A percentile compares a stretch with the other conserved stretches of the same genome.
Evolutionary conservation across 1,140 invertebrate species (phyloP).

Genomic region (Ceratitis capitata): DNA sequence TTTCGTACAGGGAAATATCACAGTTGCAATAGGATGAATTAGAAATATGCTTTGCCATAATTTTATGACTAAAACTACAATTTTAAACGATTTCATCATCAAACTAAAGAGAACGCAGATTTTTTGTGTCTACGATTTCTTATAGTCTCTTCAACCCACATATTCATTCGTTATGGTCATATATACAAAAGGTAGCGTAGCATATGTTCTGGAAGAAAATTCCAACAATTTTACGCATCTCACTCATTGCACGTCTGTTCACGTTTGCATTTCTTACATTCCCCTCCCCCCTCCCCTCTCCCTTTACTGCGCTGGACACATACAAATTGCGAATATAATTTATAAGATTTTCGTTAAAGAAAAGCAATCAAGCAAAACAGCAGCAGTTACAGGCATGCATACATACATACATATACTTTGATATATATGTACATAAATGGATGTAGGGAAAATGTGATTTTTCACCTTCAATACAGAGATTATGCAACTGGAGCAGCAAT

Average conservation of each 20-base stretch:
- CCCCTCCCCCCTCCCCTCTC: neutral
- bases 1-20: too few species aligned
- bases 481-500: conserved; percentile 17
- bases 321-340: conserved; percentile 15
- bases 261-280: conserved; percentile 1
- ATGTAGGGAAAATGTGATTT: neutral
- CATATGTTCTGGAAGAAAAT: too few species aligned
- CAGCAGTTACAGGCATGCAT: neutral
- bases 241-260: neutral
- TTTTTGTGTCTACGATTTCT: neutral
- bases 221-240: conserved; percentile 4
- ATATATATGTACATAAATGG: too few species aligned
- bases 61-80: too few species aligned
- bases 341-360: conserved; percentile 21
- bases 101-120: too few species aligned
- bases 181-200: too few species aligned
- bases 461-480: neutral
- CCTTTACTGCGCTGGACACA: neutral
- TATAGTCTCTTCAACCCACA: neutral
- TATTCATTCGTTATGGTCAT: neutral
- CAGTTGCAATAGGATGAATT: too few species aligned
- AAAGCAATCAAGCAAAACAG: neutral
- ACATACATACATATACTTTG: too few species aligned
- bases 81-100: too few species aligned
- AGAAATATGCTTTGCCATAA: too few species aligned